Base-by-base conservation (phyloP, 1,140 invertebrate genomes). In the Papilio glaucus region DNA sequence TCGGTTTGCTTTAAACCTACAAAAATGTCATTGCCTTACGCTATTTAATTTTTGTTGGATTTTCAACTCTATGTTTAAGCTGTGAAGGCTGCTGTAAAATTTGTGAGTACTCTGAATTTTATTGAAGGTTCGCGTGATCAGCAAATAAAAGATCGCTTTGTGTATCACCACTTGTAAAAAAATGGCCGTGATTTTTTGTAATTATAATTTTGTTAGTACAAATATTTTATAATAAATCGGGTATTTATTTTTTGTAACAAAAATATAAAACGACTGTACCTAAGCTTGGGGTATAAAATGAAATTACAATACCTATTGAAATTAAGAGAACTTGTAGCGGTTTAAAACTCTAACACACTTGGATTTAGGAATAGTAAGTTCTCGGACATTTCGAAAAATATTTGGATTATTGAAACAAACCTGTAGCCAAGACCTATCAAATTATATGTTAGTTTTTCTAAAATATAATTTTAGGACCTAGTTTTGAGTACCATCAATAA, bases 101-200 rank as follows among this genome's bases (percentile, higher is more conserved):
- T 15, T 6, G 67, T 53, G n/a, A 74, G 74, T 76, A 57, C 60
- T 68, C 61, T 33, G 74, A 74, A 71, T 72, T 75, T 73, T 74
- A 81, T 76, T 74, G 74, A 41, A 38, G 15, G 72, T 63, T 80
- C 63, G 78, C 78, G 74, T 81, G 79, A 69, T 73, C 68, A 63
- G 13, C 41, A 49, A 71, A 75, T 65, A 15, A 69, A 69, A 37
- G 41, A 69, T 53, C 29, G 26, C 72, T 76, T 72, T 82, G 75
- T 82, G 73, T 75, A 57, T 72, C 70, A 26, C 67, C 33, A 49
- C 38, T 62, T 42, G 68, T 69, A 75, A 76, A 81, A 81, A 80
- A 75, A 33, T 73, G 78, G 21, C 80, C 78, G 72, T 77, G 76
- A 78, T 75, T 80, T 76, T 82, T 82, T 69, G 45, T 53, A 21